Percentiles rank a stretch among this genome's conserved stretches.
Conservation (phyloP, 2,888 invertebrate species). For the Petrolisthes cinctipes region DNA sequence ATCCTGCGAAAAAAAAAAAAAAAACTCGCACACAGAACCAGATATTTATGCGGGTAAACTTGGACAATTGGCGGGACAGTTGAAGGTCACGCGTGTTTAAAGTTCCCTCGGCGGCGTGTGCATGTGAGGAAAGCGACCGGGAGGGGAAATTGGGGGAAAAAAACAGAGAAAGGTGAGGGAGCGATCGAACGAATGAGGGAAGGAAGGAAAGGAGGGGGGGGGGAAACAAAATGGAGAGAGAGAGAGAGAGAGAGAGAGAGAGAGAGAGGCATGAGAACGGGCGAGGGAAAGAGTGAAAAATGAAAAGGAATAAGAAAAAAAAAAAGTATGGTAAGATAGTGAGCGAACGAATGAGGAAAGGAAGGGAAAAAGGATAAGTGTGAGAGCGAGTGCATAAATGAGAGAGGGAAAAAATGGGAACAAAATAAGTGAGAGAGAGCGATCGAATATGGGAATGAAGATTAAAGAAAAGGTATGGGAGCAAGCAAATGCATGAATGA, state of each 20-base stretch:
- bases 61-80: background rate
- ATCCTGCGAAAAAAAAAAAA: no score
- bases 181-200: background rate
- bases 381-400: background rate
- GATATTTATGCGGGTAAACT: background rate
- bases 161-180: background rate
- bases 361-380: background rate
- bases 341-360: background rate
- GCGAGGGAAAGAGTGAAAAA: background rate
- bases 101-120: background rate
- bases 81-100: background rate
- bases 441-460: no score
- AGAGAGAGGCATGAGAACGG: background rate
- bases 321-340: background rate
- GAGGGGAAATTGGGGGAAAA: background rate
- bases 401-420: background rate
- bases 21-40: no score
- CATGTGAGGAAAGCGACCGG: background rate
- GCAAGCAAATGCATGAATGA: background rate
- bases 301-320: background rate
- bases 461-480: background rate
- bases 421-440: background rate
- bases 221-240: background rate
- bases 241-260: slow-evolving; percentile 16
- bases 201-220: background rate